These are phyloP conservation scores for Malthinus seriepunctatus DNA, from an alignment of 2,888 invertebrate species.

Conservation along the genomic window DNA sequence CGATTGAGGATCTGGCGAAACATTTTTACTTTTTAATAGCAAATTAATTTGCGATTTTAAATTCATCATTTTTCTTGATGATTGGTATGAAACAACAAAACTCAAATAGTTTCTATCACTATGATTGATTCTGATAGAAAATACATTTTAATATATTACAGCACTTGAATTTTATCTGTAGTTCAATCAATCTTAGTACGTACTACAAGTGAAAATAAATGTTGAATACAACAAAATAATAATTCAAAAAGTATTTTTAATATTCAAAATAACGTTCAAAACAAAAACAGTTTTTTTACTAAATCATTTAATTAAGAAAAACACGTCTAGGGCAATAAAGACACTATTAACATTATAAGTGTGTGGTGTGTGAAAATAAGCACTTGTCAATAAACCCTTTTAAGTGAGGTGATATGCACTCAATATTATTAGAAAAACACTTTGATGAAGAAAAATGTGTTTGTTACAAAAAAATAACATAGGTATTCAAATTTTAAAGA, in stretches of 20 bases:
- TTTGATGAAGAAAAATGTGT: constrained; percentile 1
- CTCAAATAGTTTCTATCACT: background rate
- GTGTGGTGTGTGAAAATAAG: background rate
- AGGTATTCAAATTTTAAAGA: background rate
- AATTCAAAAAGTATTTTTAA: no score
- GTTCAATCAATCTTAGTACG: constrained; percentile 12
- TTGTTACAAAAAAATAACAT: background rate
- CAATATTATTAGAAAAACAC: constrained; percentile 2
- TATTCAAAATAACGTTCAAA: no score
- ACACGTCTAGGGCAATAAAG: no score
- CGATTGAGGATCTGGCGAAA: constrained; percentile 11
- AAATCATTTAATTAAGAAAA: no score
- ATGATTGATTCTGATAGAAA: constrained; percentile 9
- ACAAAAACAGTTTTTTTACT: no score
- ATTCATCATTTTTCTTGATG: background rate
- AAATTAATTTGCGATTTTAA: background rate
- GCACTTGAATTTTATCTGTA: constrained; percentile 14
- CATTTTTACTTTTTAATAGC: constrained; percentile 8
- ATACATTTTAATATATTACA: constrained; percentile 13
- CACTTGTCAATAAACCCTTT: background rate
- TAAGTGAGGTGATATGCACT: background rate
- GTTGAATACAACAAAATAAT: background rate
- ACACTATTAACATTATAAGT: background rate
- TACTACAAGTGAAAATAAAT: background rate
- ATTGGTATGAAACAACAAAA: background rate